These are phyloP conservation scores for Drosophila yakuba DNA, from an alignment of 1,140 invertebrate species.

Conservation along the genomic window DNA sequence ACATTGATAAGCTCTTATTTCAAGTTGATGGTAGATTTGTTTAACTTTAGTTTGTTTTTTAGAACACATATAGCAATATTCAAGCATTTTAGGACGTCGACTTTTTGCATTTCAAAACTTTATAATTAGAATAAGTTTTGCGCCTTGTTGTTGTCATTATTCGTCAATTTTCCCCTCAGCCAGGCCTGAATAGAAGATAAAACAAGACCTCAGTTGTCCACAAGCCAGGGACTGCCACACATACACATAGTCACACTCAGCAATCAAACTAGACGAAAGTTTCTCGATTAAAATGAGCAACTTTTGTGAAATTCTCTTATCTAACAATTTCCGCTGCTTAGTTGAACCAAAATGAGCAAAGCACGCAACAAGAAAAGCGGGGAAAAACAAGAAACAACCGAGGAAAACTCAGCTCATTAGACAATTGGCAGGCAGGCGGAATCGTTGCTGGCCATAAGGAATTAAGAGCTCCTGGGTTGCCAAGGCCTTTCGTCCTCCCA, in stretches of 20 bases:
- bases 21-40: neutral
- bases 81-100: neutral
- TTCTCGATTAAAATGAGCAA: slow-evolving; percentile 77
- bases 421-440: slow-evolving; percentile 67
- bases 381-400: slow-evolving; percentile 17
- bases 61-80: slow-evolving; percentile 8
- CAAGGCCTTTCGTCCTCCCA: slow-evolving; percentile 17
- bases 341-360: slow-evolving; percentile 43
- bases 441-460: slow-evolving; percentile 58
- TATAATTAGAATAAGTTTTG: slow-evolving; percentile 54
- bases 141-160: slow-evolving; percentile 47
- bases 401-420: slow-evolving; percentile 73
- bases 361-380: slow-evolving; percentile 44
- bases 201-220: slow-evolving; percentile 49
- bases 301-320: slow-evolving; percentile 71
- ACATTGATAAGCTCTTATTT: too few relatives aligned
- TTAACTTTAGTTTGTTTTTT: neutral
- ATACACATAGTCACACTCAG: slow-evolving; percentile 28
- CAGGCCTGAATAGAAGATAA: slow-evolving; percentile 33
- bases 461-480: slow-evolving; percentile 56
- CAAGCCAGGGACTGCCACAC: slow-evolving; percentile 16
- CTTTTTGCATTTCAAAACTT: slow-evolving; percentile 29
- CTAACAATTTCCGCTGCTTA: slow-evolving; percentile 75
- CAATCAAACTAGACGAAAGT: slow-evolving; percentile 71
- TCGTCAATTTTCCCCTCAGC: slow-evolving; percentile 33